These are phyloP conservation scores for Silvanus unidentatus DNA, from an alignment of 2,888 invertebrate genomes.

Conservation along the genomic window DNA sequence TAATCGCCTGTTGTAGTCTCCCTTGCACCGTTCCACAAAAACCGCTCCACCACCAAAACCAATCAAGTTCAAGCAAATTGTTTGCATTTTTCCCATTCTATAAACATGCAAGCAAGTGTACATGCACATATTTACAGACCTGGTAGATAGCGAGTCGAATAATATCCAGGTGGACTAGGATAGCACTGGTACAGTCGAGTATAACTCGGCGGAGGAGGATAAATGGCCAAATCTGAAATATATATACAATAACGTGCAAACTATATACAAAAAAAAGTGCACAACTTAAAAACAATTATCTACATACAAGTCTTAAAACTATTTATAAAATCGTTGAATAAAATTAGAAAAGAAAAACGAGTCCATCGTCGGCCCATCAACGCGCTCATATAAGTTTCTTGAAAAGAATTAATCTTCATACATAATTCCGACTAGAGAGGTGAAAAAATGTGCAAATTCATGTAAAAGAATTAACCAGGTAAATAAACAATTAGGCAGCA, in stretches of 20 bases:
- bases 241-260: conserved; percentile 22
- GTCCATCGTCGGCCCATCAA: too few species aligned
- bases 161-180: conserved; percentile 41
- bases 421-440: too few species aligned
- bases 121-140: conserved; percentile 38
- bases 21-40: too few species aligned
- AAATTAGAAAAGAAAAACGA: too few species aligned
- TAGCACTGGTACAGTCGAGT: conserved; percentile 58
- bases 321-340: too few species aligned
- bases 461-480: too few species aligned
- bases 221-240: conserved; percentile 58
- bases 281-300: background rate
- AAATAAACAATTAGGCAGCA: too few species aligned
- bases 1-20: too few species aligned
- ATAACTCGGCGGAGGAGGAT: conserved; percentile 55
- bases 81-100: too few species aligned
- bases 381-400: too few species aligned
- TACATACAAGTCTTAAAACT: background rate
- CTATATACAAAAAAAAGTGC: conserved; percentile 19
- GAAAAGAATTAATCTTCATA: too few species aligned
- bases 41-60: background rate
- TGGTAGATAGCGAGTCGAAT: conserved; percentile 40
- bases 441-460: too few species aligned
- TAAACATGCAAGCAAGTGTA: conserved; percentile 11
- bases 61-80: background rate